These are phyloP conservation scores for Aldabrachelys gigantea DNA, from an alignment of 2,113 vertebrate genomes.

Conservation along the genomic window DNA sequence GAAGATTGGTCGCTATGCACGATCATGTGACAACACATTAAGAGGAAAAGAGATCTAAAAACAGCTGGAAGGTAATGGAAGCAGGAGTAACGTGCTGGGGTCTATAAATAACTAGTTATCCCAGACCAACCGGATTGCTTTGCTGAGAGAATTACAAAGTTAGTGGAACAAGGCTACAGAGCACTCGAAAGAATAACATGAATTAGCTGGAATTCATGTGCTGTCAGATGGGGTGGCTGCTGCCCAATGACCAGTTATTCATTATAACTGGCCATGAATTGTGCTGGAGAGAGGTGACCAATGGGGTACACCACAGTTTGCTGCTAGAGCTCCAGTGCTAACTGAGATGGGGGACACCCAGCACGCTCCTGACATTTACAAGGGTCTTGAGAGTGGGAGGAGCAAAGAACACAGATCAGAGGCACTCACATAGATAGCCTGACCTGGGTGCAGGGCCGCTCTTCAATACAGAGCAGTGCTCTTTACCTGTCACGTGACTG, in stretches of 20 bases:
- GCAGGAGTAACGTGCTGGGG: not conserved
- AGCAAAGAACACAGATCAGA: not conserved
- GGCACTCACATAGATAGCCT: not conserved
- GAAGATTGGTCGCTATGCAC: not conserved
- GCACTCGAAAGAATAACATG: no score
- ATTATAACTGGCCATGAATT: no score
- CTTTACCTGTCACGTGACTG: slow-evolving; percentile 64
- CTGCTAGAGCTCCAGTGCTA: no score
- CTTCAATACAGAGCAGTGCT: not conserved
- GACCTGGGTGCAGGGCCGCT: not conserved
- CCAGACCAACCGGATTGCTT: not conserved
- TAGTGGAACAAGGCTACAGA: not conserved
- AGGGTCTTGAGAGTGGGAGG: not conserved
- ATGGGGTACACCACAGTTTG: not conserved
- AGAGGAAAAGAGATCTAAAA: not conserved
- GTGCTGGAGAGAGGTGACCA: not conserved
- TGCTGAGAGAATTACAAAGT: not conserved
- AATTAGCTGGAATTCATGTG: no score
- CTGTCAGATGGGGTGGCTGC: no score
- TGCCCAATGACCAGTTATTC: no score
- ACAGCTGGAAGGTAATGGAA: not conserved
- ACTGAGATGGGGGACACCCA: no score
- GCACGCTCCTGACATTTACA: no score
- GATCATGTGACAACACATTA: not conserved
- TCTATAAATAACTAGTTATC: not conserved